phyloP scores from a whole-genome alignment of 2,113 vertebrate genomes.

The Sardina pilchardus region DNA sequence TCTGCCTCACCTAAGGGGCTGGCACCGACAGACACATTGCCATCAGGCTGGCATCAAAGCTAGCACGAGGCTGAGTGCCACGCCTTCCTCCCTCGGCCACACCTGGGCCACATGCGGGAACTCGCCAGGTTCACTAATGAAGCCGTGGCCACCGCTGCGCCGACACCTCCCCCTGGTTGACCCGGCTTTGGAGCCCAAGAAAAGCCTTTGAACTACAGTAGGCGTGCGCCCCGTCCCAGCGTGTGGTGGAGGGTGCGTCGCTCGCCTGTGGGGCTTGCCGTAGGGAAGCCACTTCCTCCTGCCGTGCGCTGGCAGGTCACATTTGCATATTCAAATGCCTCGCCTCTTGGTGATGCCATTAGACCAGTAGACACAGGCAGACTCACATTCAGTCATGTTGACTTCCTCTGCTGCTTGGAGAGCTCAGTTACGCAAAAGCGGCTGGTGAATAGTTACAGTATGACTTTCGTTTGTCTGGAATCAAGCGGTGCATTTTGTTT shows the following conservation, averaged over 20 bases:
- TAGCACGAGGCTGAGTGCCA: background rate
- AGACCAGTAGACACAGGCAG: too few relatives aligned
- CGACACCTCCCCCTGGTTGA: background rate
- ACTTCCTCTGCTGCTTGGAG: too few relatives aligned
- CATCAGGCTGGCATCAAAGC: background rate
- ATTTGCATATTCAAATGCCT: background rate
- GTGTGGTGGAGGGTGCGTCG: background rate
- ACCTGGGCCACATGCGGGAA: background rate
- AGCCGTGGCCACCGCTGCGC: too few relatives aligned
- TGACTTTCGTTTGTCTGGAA: background rate
- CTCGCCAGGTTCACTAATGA: background rate
- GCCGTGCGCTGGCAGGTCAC: background rate
- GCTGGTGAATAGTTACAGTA: background rate
- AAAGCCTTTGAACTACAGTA: background rate
- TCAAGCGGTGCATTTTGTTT: background rate
- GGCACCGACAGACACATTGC: background rate
- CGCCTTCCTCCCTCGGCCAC: background rate
- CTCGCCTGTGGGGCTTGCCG: background rate
- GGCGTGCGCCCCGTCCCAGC: background rate
- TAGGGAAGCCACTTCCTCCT: background rate
- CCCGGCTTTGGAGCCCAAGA: background rate
- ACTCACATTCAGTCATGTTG: too few relatives aligned
- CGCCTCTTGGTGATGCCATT: background rate
- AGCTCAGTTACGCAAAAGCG: background rate
- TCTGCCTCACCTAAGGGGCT: too few relatives aligned